Evolutionary conservation across 2,797 vertebrate species (phyloP), one percentile per base, ranked within the genome.

Genomic region (Acropternis orthonyx): DNA sequence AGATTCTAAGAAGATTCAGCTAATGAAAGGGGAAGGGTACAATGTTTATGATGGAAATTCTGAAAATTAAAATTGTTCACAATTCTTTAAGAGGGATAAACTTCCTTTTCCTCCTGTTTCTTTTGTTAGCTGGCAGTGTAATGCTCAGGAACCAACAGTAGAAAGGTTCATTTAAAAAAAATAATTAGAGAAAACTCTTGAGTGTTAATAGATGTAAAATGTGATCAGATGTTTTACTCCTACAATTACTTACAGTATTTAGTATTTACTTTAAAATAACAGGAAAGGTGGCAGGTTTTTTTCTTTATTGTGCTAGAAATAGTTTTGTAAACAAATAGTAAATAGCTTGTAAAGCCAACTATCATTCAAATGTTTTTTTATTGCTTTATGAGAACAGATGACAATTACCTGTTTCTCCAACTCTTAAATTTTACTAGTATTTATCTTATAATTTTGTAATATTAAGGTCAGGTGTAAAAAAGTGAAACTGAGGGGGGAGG

Each of bases 11-110:
- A 98, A 98, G 24, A 77, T 98, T 62, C 88, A 85, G 52, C 88
- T 98, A 68, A 96, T 97, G 93, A 97, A 97, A 59, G 98, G 96
- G 79, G 98, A 99, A 95, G 99, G 98, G 30, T 98, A 99, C 91
- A 99, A 99, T 93, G 85, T 99, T 97, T 93, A 98, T 94, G 95
- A 97, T 39, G 98, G 98, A 85, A 96, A 97, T 92, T 66, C 83
- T 28, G 30, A 79, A 71, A 87, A 97, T 65, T 97, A 96, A 96
- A 87, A 43, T 2, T 55, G 23, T 49, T 48, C 27, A 48, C 46
- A 28, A 22, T 8, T 59, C 20, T 56, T 30, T 34, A 16, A 39
- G 83, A 74, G 39, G 4, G 5, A 26, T 36, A 11, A 11, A 46
- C 61, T 80, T 59, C 30, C 24, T 87, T 76, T 65, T 54, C 23